These are phyloP conservation scores for Drosophila paracracens DNA, from an alignment of 2,888 invertebrate species.

Conservation along the genomic window DNA sequence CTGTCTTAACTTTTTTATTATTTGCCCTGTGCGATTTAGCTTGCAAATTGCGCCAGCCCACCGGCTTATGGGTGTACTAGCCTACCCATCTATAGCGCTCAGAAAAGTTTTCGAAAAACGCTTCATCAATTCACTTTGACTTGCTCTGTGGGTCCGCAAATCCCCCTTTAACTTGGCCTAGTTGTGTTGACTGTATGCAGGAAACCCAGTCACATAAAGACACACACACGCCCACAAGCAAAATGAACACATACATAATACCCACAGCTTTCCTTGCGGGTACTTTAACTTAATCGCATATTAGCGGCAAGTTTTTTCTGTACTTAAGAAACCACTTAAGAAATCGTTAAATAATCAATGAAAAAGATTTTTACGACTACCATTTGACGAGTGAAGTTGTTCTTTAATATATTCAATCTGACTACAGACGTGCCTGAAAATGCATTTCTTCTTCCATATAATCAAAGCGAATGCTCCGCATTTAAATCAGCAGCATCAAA, in stretches of 20 bases:
- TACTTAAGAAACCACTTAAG: slow-evolving; percentile 85
- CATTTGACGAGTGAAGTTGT: slow-evolving; percentile 8
- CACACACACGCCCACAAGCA: slow-evolving; percentile 18
- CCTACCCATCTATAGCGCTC: slow-evolving; percentile 19
- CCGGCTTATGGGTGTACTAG: slow-evolving; percentile 29
- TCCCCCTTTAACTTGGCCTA: slow-evolving; percentile 50
- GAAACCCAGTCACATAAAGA: slow-evolving; percentile 28
- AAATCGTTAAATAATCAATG: slow-evolving; percentile 85
- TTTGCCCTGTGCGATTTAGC: slow-evolving; percentile 62
- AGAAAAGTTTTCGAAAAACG: slow-evolving; percentile 67
- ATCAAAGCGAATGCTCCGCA: background rate
- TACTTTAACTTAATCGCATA: slow-evolving; percentile 81
- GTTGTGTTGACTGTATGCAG: slow-evolving; percentile 49
- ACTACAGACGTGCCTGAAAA: slow-evolving; percentile 21
- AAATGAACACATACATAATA: slow-evolving; percentile 13
- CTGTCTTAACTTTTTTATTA: slow-evolving; percentile 62
- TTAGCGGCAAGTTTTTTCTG: slow-evolving; percentile 82
- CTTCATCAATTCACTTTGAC: slow-evolving; percentile 80
- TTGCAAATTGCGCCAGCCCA: slow-evolving; percentile 62
- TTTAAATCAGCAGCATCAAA: slow-evolving; percentile 18
- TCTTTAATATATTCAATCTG: slow-evolving; percentile 49
- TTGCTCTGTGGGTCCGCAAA: slow-evolving; percentile 43
- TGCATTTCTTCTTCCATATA: background rate
- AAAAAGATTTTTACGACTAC: slow-evolving; percentile 70
- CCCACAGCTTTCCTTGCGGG: slow-evolving; percentile 34